Percentiles rank a stretch among this genome's conserved stretches.
Conservation (phyloP, 2,797 vertebrate species). For the Thaleichthys pacificus region DNA sequence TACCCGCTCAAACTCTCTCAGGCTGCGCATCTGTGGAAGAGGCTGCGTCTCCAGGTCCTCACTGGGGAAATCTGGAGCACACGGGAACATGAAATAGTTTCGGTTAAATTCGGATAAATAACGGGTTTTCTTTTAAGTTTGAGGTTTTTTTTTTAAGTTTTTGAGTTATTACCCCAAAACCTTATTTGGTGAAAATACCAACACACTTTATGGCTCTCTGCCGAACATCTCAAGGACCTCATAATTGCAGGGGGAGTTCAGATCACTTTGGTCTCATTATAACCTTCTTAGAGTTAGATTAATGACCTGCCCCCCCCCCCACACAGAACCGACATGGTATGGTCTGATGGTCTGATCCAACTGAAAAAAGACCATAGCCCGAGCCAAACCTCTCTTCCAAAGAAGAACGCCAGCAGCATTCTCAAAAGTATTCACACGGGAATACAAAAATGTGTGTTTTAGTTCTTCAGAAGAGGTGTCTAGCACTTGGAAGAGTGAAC, state of each 20-base stretch:
- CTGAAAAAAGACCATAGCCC: constrained; percentile 46
- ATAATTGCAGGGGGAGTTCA: constrained; percentile 14
- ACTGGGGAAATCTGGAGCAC: constrained; percentile 65
- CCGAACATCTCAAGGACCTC: constrained; percentile 25
- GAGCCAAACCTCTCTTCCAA: constrained; percentile 47
- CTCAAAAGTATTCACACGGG: constrained; percentile 48
- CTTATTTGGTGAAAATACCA: constrained; percentile 19
- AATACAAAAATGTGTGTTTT: constrained; percentile 50
- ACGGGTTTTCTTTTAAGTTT: too few species aligned
- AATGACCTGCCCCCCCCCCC: constrained; percentile 31
- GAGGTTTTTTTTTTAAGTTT: not conserved
- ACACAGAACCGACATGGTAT: constrained; percentile 9
- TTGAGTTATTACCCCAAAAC: not conserved
- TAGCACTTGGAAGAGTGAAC: not conserved
- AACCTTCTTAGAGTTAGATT: constrained; percentile 45
- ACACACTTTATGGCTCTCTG: constrained; percentile 25
- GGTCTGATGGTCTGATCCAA: constrained; percentile 25
- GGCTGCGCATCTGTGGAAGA: constrained; percentile 80
- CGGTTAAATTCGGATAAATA: too few species aligned
- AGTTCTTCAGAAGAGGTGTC: constrained; percentile 42
- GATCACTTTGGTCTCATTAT: constrained; percentile 44
- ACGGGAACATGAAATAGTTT: constrained; percentile 33
- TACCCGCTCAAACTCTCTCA: constrained; percentile 91
- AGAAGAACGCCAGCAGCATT: constrained; percentile 45
- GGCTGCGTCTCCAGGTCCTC: constrained; percentile 71